A percentile compares a stretch with the other conserved stretches of the same genome.
These are phyloP conservation scores for Liasis olivaceus DNA, from an alignment of 2,797 vertebrate genomes.

Conservation along the genomic window DNA sequence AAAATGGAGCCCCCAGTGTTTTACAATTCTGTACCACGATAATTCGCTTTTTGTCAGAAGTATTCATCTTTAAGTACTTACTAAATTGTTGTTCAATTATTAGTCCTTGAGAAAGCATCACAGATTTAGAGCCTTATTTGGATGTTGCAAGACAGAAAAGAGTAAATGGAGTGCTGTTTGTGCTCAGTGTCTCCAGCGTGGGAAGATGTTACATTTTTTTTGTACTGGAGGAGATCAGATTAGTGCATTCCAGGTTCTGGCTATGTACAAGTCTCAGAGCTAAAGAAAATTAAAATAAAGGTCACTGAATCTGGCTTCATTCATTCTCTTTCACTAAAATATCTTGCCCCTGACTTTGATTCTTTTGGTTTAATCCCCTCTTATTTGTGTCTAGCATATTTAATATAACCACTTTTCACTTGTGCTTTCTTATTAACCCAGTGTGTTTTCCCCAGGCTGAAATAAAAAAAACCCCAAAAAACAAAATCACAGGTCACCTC, in stretches of 20 bases:
- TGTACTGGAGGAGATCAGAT: slow-evolving; percentile 60
- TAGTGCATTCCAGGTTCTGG: slow-evolving; percentile 69
- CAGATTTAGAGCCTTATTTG: slow-evolving; percentile 53
- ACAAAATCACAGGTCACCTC: not conserved
- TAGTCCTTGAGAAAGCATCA: slow-evolving; percentile 38
- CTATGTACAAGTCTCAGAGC: slow-evolving; percentile 59
- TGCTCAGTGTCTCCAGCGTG: slow-evolving; percentile 60
- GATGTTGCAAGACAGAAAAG: not conserved
- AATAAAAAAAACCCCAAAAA: not conserved
- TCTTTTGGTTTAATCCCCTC: slow-evolving; percentile 29
- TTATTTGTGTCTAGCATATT: slow-evolving; percentile 47
- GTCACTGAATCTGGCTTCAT: slow-evolving; percentile 54
- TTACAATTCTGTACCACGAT: slow-evolving; percentile 56
- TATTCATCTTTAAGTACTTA: slow-evolving; percentile 44
- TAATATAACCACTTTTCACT: slow-evolving; percentile 34
- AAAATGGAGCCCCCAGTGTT: slow-evolving; percentile 45
- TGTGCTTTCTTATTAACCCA: slow-evolving; percentile 21
- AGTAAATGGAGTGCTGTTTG: slow-evolving; percentile 54
- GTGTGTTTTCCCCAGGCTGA: not conserved
- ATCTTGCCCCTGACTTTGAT: slow-evolving; percentile 57
- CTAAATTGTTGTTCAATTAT: slow-evolving; percentile 40
- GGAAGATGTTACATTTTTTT: slow-evolving; percentile 64
- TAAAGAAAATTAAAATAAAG: slow-evolving; percentile 73
- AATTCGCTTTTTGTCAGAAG: slow-evolving; percentile 33
- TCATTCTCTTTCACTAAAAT: slow-evolving; percentile 54